Base-by-base conservation (phyloP, 2,888 invertebrate genomes). In the Hydropsyche betteni region DNA sequence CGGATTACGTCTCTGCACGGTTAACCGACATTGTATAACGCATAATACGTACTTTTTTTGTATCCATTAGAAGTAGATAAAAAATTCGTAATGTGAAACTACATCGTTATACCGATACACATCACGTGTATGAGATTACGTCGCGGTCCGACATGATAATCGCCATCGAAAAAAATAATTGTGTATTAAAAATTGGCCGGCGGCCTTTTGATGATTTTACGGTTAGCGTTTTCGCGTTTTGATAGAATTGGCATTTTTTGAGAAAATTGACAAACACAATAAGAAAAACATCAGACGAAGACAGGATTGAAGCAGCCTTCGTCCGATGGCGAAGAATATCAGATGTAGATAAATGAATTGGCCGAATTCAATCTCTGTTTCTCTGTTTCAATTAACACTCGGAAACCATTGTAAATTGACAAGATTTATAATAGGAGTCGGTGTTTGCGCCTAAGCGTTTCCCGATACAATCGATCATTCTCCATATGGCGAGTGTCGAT, bases 401-500 rank as follows among this genome's bases (percentile, higher is more conserved):
- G 24, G 24, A 24, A 24, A 24, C 24, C 24, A 24, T 24, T 24
- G 24, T 24, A 24, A 24, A 24, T 24, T 16, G 58, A 16, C 5
- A 58, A 24, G 58, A 58, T 58, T 58, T 58, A 58, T 58, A 24
- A 24, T 14, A 53, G 14, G 53, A 53, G 53, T 53, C n/a, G 2
- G 12, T n/a, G n/a, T 16, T 44, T 44, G 24, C 58, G 14, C 8
- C 8, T 58, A 14, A 58, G 24, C 58, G 58, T 58, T 58, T 58
- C 58, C 24, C 58, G 24, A 58, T 58, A 58, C 24, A 14, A 58
- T 58, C 58, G 58, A 58, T 58, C 58, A 58, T 16, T 14, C 24
- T 58, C 24, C n/a, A 14, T 53, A 58, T 58, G 24, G 58, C 58
- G 58, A 58, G 58, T 58, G 58, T 58, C 58, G 58, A 58, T 58